A percentile compares a stretch with the other conserved stretches of the same genome.
phyloP scores from a whole-genome alignment of 2,113 vertebrate species.

The Nematolebias whitei region DNA sequence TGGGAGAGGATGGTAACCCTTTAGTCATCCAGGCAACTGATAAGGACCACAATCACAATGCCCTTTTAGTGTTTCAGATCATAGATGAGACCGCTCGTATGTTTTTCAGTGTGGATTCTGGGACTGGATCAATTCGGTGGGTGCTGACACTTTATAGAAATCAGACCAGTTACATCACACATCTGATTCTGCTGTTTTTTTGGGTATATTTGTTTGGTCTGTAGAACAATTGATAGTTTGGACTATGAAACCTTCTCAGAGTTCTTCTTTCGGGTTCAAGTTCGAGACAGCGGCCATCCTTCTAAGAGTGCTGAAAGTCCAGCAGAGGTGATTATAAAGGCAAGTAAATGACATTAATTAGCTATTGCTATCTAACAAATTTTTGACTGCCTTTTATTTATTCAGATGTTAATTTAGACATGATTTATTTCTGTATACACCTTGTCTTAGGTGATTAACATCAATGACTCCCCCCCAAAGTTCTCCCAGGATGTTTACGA shows the following conservation, averaged over 20 bases:
- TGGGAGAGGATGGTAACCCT: slow-evolving; percentile 84
- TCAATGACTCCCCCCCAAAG: slow-evolving; percentile 94
- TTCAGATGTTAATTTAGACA: background rate
- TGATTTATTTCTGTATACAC: background rate
- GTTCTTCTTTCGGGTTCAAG: slow-evolving; percentile 91
- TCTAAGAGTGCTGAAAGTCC: slow-evolving; percentile 87
- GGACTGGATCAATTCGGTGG: slow-evolving; percentile 90
- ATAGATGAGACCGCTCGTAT: slow-evolving; percentile 90
- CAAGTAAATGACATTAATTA: slow-evolving; percentile 27
- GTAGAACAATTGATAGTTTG: slow-evolving; percentile 86
- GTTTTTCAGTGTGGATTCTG: slow-evolving; percentile 94
- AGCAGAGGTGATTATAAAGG: slow-evolving; percentile 89
- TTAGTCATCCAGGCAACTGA: slow-evolving; percentile 90
- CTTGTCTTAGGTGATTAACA: slow-evolving; percentile 82
- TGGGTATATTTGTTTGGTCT: too few relatives aligned
- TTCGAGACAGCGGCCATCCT: slow-evolving; percentile 92
- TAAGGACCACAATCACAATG: slow-evolving; percentile 91
- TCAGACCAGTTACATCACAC: background rate
- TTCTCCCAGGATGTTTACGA: slow-evolving; percentile 92
- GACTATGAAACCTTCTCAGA: slow-evolving; percentile 91
- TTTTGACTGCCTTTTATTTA: background rate
- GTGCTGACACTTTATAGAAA: background rate
- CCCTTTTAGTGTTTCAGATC: slow-evolving; percentile 93
- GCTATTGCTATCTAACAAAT: background rate
- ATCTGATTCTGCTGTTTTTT: background rate